These are phyloP conservation scores for Marronus borbonicus DNA, from an alignment of 2,888 invertebrate genomes.

Conservation along the genomic window DNA sequence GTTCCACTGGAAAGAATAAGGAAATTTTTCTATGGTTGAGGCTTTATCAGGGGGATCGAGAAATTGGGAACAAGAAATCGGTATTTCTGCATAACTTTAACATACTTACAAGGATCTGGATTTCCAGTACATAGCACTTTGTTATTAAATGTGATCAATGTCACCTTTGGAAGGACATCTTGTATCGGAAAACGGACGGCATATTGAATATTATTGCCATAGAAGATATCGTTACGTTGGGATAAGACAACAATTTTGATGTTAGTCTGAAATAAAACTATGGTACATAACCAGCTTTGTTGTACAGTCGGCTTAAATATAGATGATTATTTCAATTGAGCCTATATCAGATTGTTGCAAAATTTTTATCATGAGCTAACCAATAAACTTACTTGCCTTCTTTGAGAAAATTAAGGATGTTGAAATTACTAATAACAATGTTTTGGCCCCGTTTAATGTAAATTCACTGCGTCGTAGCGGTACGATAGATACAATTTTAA, in stretches of 20 bases:
- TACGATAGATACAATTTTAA: too few relatives aligned
- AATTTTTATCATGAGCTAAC: too few relatives aligned
- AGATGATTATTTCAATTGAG: too few relatives aligned
- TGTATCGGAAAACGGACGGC: constrained; percentile 59
- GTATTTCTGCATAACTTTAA: background rate
- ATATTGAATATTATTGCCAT: constrained; percentile 39
- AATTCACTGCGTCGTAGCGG: too few relatives aligned
- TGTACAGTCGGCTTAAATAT: too few relatives aligned
- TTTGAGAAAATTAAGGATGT: too few relatives aligned
- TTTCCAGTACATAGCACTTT: constrained; percentile 61
- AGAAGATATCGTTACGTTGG: constrained; percentile 42
- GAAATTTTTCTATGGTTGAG: background rate
- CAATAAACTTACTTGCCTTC: too few relatives aligned
- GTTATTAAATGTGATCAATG: constrained; percentile 61
- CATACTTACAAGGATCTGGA: constrained; percentile 50
- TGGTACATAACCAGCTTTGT: background rate
- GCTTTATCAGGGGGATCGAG: background rate
- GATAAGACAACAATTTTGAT: constrained; percentile 45
- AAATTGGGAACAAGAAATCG: background rate
- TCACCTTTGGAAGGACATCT: constrained; percentile 62
- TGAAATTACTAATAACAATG: too few relatives aligned
- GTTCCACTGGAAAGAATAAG: constrained; percentile 29
- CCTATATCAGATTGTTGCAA: too few relatives aligned
- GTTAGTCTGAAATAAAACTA: constrained; percentile 41
- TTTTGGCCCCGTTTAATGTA: too few relatives aligned